Evolutionary conservation across 2,888 invertebrate species (phyloP).

Genomic region (Poecilus cupreus): DNA sequence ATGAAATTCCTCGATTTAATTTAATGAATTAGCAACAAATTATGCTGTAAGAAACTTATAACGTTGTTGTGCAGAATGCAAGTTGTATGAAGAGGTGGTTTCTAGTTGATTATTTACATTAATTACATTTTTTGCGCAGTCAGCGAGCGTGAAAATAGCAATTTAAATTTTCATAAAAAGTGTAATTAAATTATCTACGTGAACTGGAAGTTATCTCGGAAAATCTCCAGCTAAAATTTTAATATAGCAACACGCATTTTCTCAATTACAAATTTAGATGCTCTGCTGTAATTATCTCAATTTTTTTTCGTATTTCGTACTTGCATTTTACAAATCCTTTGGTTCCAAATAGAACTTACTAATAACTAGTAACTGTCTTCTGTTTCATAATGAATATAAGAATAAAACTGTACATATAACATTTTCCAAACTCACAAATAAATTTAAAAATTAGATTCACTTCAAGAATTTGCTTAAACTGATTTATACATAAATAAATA

Average conservation of each 20-base stretch:
- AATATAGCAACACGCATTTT: conserved; percentile 26
- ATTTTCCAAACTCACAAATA: too few relatives aligned
- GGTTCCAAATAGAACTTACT: too few relatives aligned
- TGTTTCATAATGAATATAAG: too few relatives aligned
- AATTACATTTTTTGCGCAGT: conserved; percentile 15
- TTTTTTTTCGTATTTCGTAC: background rate
- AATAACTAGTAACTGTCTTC: too few relatives aligned
- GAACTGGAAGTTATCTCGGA: conserved; percentile 21
- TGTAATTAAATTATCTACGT: conserved; percentile 16
- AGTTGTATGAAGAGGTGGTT: background rate
- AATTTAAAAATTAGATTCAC: too few relatives aligned
- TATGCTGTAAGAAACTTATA: background rate
- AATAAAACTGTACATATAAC: too few relatives aligned
- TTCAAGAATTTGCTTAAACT: too few relatives aligned
- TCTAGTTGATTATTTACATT: conserved; percentile 18
- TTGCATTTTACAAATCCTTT: too few relatives aligned
- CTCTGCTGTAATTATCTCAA: background rate
- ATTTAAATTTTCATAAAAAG: conserved; percentile 29
- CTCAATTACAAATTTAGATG: background rate
- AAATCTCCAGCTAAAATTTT: conserved; percentile 4
- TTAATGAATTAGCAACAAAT: too few relatives aligned
- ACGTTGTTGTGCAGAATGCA: background rate
- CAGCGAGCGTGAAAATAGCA: conserved; percentile 30
- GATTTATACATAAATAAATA: too few relatives aligned
- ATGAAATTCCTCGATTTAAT: too few relatives aligned